phyloP scores from a whole-genome alignment of 2,888 invertebrate genomes.

The Troglohyphantes excavatus region DNA sequence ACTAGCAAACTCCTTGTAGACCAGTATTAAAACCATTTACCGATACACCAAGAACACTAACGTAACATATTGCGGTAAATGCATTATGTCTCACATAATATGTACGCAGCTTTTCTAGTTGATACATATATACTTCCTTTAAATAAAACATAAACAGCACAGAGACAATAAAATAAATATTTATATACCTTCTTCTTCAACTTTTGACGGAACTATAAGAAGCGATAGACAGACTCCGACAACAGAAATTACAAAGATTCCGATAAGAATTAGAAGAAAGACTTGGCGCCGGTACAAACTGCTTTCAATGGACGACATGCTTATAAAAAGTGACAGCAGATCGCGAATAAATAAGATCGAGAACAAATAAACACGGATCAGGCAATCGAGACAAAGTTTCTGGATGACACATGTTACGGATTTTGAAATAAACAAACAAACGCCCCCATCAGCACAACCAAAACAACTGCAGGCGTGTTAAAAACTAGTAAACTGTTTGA shows the following conservation, averaged over 20 bases:
- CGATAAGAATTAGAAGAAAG: slow-evolving; percentile 14
- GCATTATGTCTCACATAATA: too few species aligned
- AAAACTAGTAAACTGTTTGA: slow-evolving; percentile 9
- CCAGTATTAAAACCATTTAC: too few species aligned
- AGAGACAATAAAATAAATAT: too few species aligned
- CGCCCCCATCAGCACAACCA: slow-evolving; percentile 17
- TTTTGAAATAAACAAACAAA: slow-evolving; percentile 35
- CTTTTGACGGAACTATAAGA: slow-evolving; percentile 22
- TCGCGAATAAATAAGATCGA: neutral
- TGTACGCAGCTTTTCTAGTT: too few species aligned
- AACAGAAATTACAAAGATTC: slow-evolving; percentile 54
- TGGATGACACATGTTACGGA: neutral
- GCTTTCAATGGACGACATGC: slow-evolving; percentile 36
- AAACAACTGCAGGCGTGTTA: neutral
- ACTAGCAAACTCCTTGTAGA: too few species aligned
- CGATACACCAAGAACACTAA: too few species aligned
- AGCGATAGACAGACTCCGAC: slow-evolving; percentile 37
- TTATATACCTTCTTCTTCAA: slow-evolving; percentile 36
- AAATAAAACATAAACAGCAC: neutral
- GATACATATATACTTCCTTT: neutral
- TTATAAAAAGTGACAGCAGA: neutral
- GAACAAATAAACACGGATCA: neutral
- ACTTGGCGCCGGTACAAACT: slow-evolving; percentile 44
- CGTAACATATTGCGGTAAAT: too few species aligned
- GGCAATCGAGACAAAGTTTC: neutral